Evolutionary conservation across 2,113 vertebrate genomes (phyloP).

Genomic region (Strix aluco): DNA sequence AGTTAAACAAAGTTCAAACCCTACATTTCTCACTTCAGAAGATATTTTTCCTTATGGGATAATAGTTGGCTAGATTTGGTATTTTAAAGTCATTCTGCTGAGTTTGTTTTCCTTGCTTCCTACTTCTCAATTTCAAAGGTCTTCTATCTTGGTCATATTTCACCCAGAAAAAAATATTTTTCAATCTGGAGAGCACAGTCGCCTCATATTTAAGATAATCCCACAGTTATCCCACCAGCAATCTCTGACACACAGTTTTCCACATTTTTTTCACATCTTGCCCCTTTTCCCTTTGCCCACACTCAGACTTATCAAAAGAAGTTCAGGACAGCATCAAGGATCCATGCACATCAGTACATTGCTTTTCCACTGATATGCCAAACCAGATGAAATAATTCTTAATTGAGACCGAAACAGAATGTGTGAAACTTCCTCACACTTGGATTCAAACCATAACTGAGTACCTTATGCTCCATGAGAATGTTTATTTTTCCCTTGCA

Average conservation of each 20-base stretch:
- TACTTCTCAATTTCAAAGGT: background rate
- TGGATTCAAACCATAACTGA: conserved; percentile 8
- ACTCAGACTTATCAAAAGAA: background rate
- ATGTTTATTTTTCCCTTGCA: background rate
- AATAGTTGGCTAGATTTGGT: background rate
- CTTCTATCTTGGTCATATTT: background rate
- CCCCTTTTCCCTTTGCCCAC: background rate
- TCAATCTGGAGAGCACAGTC: background rate
- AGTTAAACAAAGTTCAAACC: background rate
- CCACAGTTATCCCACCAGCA: background rate
- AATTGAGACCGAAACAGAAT: background rate
- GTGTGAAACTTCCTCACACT: background rate
- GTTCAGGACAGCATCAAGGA: background rate
- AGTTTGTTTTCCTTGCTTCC: background rate
- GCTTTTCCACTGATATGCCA: background rate
- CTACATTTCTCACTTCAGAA: background rate
- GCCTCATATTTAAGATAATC: background rate
- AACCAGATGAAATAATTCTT: background rate
- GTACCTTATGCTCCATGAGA: background rate
- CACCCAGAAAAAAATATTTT: background rate
- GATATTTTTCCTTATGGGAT: background rate
- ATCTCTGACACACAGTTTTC: background rate
- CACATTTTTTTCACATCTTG: background rate
- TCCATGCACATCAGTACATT: background rate
- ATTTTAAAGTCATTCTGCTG: background rate